Evolutionary conservation across 23 tunicate genomes (phyloP).

Genomic region (Halocynthia aurantium): DNA sequence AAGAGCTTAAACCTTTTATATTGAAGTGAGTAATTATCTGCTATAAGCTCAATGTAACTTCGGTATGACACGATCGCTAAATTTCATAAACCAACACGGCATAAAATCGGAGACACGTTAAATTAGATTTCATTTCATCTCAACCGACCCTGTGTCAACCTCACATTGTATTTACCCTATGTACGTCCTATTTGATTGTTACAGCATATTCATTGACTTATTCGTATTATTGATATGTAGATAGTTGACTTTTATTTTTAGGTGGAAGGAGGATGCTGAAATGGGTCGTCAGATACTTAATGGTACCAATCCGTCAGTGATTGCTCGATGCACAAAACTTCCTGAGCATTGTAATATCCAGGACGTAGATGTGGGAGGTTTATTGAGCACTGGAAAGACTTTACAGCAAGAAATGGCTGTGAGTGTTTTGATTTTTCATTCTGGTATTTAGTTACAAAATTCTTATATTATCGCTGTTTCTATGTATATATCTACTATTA

Average conservation of each 20-base stretch:
- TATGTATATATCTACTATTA: not conserved
- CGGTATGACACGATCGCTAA: too few relatives aligned
- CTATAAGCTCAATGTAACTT: too few relatives aligned
- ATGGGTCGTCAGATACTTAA: conserved; percentile 34
- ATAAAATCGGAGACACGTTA: too few relatives aligned
- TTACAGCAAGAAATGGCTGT: conserved; percentile 36
- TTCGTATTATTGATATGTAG: too few relatives aligned
- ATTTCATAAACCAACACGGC: too few relatives aligned
- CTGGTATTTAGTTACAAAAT: not conserved
- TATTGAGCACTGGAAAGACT: conserved; percentile 3
- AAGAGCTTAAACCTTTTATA: too few relatives aligned
- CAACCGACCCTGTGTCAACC: too few relatives aligned
- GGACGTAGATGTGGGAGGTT: conserved; percentile 5
- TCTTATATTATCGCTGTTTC: not conserved
- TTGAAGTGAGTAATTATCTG: too few relatives aligned
- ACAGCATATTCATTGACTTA: too few relatives aligned
- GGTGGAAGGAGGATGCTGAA: conserved; percentile 37
- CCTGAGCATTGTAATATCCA: conserved; percentile 36
- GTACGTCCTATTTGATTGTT: too few relatives aligned
- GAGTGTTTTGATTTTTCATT: not conserved
- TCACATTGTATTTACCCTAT: too few relatives aligned
- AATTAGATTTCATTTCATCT: too few relatives aligned
- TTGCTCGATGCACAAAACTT: conserved; percentile 15
- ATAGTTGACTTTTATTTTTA: not conserved
- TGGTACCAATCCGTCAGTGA: conserved; percentile 21